These are phyloP conservation scores for Ricordea florida DNA, from an alignment of 92 coral and sea anemone species.

Conservation along the genomic window DNA sequence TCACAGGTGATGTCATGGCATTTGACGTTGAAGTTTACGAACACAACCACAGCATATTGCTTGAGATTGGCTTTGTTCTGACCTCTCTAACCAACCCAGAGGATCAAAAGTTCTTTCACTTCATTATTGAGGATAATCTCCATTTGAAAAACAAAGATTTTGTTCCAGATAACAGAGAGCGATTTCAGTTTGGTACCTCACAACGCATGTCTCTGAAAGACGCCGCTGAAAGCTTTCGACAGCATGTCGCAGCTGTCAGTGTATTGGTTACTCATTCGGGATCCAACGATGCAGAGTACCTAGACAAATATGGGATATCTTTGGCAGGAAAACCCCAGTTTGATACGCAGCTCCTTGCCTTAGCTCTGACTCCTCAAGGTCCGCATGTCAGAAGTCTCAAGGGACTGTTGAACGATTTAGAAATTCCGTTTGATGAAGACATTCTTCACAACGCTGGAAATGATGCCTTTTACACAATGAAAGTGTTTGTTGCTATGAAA, in stretches of 20 bases:
- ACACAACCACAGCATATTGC: constrained; percentile 49
- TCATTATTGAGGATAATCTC: constrained; percentile 56
- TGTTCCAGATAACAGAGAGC: constrained; percentile 62
- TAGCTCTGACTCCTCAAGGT: constrained; percentile 25
- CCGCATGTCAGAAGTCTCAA: constrained; percentile 39
- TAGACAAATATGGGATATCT: constrained; percentile 27
- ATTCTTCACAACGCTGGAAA: constrained; percentile 71
- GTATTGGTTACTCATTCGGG: constrained; percentile 66
- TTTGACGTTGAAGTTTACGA: constrained; percentile 72
- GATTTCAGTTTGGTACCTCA: constrained; percentile 68
- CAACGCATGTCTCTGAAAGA: constrained; percentile 40
- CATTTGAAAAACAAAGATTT: constrained; percentile 42
- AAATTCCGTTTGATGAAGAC: constrained; percentile 18
- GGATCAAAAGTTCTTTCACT: constrained; percentile 35
- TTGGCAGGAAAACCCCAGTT: constrained; percentile 37
- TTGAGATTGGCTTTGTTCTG: constrained; percentile 68
- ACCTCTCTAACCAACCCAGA: constrained; percentile 27
- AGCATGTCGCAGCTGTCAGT: constrained; percentile 35
- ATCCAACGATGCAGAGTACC: constrained; percentile 34
- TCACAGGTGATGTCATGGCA: constrained; percentile 32
- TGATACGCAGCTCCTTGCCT: constrained; percentile 70
- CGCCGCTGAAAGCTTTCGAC: constrained; percentile 61
- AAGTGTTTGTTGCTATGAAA: constrained; percentile 54
- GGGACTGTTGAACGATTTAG: constrained; percentile 26
- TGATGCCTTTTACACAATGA: constrained; percentile 71